phyloP scores from a whole-genome alignment of 2,113 vertebrate genomes.

The Aspiorhynchus laticeps region DNA sequence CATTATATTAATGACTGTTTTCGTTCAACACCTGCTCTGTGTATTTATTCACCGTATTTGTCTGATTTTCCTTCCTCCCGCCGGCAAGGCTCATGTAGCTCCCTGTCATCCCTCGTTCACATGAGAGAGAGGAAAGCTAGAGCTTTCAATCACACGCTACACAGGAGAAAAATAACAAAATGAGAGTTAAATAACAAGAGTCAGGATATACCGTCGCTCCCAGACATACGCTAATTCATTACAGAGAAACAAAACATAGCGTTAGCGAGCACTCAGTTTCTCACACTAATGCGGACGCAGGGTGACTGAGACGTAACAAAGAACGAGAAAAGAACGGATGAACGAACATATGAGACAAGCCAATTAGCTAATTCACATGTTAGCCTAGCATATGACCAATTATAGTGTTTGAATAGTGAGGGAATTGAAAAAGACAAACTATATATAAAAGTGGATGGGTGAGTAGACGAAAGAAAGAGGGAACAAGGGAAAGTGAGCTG shows the following conservation, averaged over 20 bases:
- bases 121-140: constrained; percentile 39
- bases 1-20: constrained; percentile 29
- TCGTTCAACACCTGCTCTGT: constrained; percentile 21
- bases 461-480: constrained; percentile 50
- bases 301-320: constrained; percentile 41
- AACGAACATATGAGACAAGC: constrained; percentile 20
- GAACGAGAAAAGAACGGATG: constrained; percentile 37
- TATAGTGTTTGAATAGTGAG: constrained; percentile 20
- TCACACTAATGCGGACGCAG: background rate
- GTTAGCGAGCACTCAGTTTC: constrained; percentile 24
- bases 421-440: constrained; percentile 30
- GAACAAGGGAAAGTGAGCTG: constrained; percentile 16
- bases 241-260: constrained; percentile 57
- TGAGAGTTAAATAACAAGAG: constrained; percentile 60
- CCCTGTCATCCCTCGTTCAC: constrained; percentile 29
- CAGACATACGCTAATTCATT: constrained; percentile 46
- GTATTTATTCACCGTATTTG: constrained; percentile 10
- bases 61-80: constrained; percentile 20
- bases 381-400: constrained; percentile 31
- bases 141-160: constrained; percentile 41
- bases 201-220: constrained; percentile 51
- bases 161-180: constrained; percentile 58
- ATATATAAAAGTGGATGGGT: background rate
- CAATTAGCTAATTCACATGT: constrained; percentile 33
- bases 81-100: constrained; percentile 4